Conservation (phyloP, 2,113 vertebrate genomes). For the Serranochromis macrocephalus region DNA sequence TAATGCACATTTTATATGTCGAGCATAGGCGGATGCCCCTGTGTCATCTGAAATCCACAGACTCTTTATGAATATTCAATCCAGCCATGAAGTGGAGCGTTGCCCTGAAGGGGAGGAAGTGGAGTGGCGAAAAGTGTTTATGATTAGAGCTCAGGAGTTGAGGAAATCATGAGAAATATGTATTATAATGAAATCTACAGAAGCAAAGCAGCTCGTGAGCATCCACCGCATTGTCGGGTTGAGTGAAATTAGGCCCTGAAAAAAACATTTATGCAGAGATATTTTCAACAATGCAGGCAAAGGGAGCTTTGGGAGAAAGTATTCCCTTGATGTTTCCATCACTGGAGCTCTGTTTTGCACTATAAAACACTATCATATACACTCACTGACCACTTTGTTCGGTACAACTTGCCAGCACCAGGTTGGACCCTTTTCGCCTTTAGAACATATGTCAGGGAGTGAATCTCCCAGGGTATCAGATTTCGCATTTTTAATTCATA, state of each 20-base stretch:
- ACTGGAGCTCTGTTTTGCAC: background rate
- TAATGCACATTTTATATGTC: constrained; percentile 53
- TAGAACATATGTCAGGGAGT: background rate
- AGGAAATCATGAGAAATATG: constrained; percentile 10
- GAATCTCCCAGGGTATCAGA: background rate
- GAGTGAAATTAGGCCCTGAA: background rate
- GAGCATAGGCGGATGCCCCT: constrained; percentile 16
- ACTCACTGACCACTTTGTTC: background rate
- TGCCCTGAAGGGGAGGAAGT: constrained; percentile 43
- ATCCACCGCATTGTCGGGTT: background rate
- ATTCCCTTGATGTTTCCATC: background rate
- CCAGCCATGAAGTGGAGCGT: constrained; percentile 27
- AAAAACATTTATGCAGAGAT: background rate
- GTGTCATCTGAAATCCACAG: constrained; percentile 32
- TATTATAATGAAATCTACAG: background rate
- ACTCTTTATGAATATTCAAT: constrained; percentile 65
- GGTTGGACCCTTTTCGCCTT: background rate
- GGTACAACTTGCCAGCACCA: background rate
- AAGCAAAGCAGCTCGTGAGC: background rate
- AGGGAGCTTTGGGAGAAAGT: background rate
- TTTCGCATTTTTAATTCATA: background rate
- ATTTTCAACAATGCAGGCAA: background rate
- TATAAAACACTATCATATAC: background rate
- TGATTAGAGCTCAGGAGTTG: constrained; percentile 27
- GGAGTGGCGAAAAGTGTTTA: constrained; percentile 26